A percentile compares a stretch with the other conserved stretches of the same genome.
Evolutionary conservation across 2,113 vertebrate genomes (phyloP).

Genomic region (Serinus canaria): DNA sequence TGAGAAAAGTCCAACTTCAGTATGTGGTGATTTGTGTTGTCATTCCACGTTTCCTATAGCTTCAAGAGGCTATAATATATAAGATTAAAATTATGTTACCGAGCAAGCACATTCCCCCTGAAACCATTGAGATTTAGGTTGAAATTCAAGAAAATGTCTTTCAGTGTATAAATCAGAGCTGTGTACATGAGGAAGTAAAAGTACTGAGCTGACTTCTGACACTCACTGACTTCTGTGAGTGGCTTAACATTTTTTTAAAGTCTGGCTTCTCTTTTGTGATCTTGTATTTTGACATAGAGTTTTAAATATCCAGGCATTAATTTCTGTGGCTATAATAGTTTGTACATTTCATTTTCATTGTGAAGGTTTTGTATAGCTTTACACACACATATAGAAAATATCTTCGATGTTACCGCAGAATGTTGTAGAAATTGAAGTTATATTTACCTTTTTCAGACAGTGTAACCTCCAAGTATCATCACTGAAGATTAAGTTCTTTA

Average conservation of each 20-base stretch:
- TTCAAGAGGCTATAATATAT: background rate
- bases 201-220: background rate
- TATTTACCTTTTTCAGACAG: background rate
- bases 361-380: background rate
- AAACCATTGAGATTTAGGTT: background rate
- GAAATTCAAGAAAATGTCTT: background rate
- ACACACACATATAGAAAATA: background rate
- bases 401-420: background rate
- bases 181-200: background rate
- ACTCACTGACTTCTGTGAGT: background rate
- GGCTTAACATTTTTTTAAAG: background rate
- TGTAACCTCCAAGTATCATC: background rate
- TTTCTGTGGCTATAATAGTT: background rate
- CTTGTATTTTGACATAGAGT: background rate
- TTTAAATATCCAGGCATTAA: background rate
- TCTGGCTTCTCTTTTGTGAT: background rate
- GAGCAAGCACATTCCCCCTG: rapidly evolving
- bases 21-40: background rate
- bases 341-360: background rate
- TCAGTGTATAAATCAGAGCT: background rate
- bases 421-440: background rate
- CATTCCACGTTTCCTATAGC: background rate
- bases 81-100: background rate
- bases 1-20: background rate
- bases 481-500: background rate